Evolutionary conservation across 1,140 invertebrate genomes (phyloP), one percentile per base, ranked within the genome.

Genomic region (Euborellia annulipes): DNA sequence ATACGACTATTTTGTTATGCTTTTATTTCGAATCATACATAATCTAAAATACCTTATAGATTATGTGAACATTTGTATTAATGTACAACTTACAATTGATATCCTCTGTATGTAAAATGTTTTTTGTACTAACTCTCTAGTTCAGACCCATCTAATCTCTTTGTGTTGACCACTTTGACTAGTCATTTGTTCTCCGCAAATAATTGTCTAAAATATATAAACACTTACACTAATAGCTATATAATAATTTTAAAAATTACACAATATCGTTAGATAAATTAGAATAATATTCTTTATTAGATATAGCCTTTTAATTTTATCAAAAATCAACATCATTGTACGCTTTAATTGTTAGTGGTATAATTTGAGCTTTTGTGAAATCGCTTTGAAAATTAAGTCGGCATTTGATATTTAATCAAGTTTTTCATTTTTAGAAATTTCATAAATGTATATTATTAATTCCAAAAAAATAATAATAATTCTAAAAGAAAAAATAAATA

Each of bases 291-390:
- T 27, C 23, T 6, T 27, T 27, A 6, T 27, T 27, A 27, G 23
- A 27, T 6, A 27, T 27, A 27, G 23, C 11, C 49, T 47, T 41
- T 43, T 43, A 20, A 23, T 50, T n/a, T 50, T 47, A 46, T 45
- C 43, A 41, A 43, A 30, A 47, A 41, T 39, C 32, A 39, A 22
- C 49, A 47, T 41, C 39, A 41, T 30, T 23, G 50, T 43, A 58
- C 56, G 58, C 56, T 63, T 27, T 27, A 27, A 27, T 27, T 27
- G 23, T 27, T 27, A 27, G 23, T 27, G 62, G 61, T 64, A 63
- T 63, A 62, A 65, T 58, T 61, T 65, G 63, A 62, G 63, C 23
- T 65, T 62, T 65, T 54, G 58, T 52, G 54, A 56, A 50, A 50
- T 38, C 34, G 46, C 47, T 47, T 51, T 49, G 48, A 49, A 43